Percentiles rank a stretch among this genome's conserved stretches.
These are phyloP conservation scores for Sciurus niger DNA, from an alignment of 2,113 vertebrate species.

Conservation along the genomic window DNA sequence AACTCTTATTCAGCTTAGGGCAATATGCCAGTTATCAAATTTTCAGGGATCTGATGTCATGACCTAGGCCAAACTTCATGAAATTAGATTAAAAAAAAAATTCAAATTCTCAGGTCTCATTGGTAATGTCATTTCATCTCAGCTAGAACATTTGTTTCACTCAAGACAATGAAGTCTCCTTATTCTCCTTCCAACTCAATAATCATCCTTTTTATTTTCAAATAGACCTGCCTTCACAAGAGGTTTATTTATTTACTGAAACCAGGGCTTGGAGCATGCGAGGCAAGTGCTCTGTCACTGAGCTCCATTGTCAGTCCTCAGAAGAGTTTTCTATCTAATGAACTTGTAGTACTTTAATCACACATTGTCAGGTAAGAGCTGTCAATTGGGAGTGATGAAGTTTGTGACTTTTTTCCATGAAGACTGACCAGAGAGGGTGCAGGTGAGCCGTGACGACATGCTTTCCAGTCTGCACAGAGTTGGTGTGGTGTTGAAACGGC, in stretches of 20 bases:
- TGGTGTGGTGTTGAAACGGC: too few species aligned
- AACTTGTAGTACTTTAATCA: background rate
- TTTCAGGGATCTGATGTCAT: background rate
- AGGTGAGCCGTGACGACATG: accelerated
- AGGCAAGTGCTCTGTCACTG: too few species aligned
- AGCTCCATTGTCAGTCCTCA: too few species aligned
- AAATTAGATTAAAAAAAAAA: background rate
- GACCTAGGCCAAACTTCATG: background rate
- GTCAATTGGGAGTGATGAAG: background rate
- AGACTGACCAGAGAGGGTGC: background rate
- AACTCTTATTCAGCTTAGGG: background rate
- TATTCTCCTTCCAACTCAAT: background rate
- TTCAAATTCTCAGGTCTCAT: background rate
- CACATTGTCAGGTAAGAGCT: background rate
- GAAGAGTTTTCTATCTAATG: background rate
- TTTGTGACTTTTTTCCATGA: background rate
- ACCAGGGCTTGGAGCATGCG: too few species aligned
- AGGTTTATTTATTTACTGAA: too few species aligned
- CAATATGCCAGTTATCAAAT: background rate
- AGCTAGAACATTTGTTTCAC: background rate
- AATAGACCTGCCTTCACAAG: background rate
- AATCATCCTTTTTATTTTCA: background rate
- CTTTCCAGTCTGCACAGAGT: accelerated
- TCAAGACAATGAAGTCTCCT: background rate
- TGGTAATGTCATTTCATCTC: background rate